A percentile compares a stretch with the other conserved stretches of the same genome.
These are phyloP conservation scores for Odontamblyopus lacepedii DNA, from an alignment of 2,797 vertebrate species.

Conservation along the genomic window DNA sequence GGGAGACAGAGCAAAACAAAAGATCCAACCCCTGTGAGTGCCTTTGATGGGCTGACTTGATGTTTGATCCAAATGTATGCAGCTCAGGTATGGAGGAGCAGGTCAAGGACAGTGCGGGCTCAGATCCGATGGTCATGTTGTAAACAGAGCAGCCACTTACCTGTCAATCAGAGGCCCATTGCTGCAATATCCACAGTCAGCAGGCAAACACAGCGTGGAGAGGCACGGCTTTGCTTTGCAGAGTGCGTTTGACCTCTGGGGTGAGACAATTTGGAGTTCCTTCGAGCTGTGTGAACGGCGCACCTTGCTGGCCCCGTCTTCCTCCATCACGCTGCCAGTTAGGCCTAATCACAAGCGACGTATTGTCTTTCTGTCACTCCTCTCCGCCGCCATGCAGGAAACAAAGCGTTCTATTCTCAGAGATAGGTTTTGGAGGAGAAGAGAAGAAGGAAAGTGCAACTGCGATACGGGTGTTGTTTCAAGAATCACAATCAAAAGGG, in stretches of 20 bases:
- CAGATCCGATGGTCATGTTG: conserved; percentile 64
- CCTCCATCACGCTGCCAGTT: conserved; percentile 62
- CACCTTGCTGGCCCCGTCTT: conserved; percentile 56
- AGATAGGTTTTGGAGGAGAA: conserved; percentile 62
- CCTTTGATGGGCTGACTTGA: conserved; percentile 47
- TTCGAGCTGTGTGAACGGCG: conserved; percentile 62
- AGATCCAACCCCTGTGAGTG: conserved; percentile 54
- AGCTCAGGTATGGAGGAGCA: conserved; percentile 65
- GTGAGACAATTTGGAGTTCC: conserved; percentile 75
- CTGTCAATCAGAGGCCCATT: conserved; percentile 77
- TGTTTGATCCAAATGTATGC: conserved; percentile 68
- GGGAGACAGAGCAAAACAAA: conserved; percentile 46
- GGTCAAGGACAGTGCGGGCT: conserved; percentile 76
- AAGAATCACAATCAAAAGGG: conserved; percentile 18
- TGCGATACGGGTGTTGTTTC: conserved; percentile 28
- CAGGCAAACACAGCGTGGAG: conserved; percentile 68
- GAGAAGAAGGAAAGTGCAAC: conserved; percentile 32
- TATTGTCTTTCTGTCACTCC: conserved; percentile 70
- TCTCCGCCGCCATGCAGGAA: conserved; percentile 53
- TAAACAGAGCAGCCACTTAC: conserved; percentile 75
- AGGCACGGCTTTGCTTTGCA: conserved; percentile 60
- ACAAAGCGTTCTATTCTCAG: conserved; percentile 52
- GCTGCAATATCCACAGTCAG: conserved; percentile 78
- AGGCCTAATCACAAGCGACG: conserved; percentile 72
- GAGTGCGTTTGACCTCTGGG: conserved; percentile 78